phyloP scores from a whole-genome alignment of 2,888 invertebrate genomes.

The Pristionchus exspectatus region DNA sequence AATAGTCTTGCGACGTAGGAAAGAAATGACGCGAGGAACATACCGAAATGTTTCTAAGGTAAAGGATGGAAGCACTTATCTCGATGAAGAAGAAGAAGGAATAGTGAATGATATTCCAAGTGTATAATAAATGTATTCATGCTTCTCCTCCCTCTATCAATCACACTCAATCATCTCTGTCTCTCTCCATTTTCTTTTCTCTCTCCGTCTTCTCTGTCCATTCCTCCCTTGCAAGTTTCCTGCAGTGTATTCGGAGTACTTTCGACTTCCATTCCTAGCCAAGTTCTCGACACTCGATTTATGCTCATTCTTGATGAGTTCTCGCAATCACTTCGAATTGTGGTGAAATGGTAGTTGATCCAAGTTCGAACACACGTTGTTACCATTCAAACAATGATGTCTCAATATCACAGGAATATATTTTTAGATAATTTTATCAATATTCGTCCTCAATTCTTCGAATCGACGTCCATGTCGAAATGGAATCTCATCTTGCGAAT shows the following conservation, averaged over 20 bases:
- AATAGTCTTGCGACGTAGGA: neutral
- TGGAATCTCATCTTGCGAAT: conserved; percentile 53
- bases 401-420: no score
- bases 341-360: neutral
- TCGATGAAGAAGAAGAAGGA: neutral
- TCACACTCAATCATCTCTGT: neutral
- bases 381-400: neutral
- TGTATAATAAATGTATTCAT: neutral
- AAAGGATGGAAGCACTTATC: neutral
- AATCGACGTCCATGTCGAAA: conserved; percentile 44
- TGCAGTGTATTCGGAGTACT: neutral
- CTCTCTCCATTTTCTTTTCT: neutral
- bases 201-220: neutral
- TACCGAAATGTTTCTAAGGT: neutral
- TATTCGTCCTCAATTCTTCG: conserved; percentile 18
- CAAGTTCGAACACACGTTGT: neutral
- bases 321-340: neutral
- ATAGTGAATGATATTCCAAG: neutral
- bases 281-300: neutral
- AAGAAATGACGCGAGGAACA: neutral
- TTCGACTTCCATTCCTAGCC: neutral
- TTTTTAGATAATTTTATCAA: neutral
- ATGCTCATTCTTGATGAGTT: neutral
- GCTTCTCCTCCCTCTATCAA: conserved; percentile 5
- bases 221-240: neutral